Conservation (phyloP, 1,140 invertebrate genomes). For the Spodoptera frugiperda region DNA sequence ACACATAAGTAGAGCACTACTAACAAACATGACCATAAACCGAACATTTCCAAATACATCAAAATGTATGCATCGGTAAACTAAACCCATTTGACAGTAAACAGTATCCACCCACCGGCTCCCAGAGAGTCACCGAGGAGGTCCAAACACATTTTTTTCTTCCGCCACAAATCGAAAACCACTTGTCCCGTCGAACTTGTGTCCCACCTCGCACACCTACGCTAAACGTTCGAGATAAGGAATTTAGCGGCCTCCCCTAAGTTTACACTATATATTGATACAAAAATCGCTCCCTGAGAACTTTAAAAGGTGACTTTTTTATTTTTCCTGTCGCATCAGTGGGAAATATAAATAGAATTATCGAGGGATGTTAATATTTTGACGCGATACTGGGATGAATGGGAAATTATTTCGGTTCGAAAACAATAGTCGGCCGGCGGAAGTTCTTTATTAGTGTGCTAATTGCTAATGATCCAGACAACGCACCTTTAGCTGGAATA, state of each 20-base stretch:
- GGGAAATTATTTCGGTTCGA: slow-evolving; percentile 24
- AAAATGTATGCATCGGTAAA: slow-evolving; percentile 27
- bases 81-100: slow-evolving; percentile 1
- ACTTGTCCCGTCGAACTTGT: slow-evolving; percentile 33
- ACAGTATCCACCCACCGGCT: slow-evolving; percentile 31
- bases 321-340: slow-evolving; percentile 54
- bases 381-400: slow-evolving; percentile 44
- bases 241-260: slow-evolving; percentile 61
- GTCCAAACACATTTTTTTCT: slow-evolving; percentile 38
- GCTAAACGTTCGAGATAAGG: slow-evolving; percentile 66
- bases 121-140: slow-evolving; percentile 42
- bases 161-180: slow-evolving; percentile 33
- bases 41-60: slow-evolving; percentile 4
- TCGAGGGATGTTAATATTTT: slow-evolving; percentile 51
- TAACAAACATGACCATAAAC: slow-evolving; percentile 2
- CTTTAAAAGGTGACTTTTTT: slow-evolving; percentile 50
- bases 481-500: too few relatives aligned
- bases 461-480: background rate
- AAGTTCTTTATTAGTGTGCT: slow-evolving; percentile 7
- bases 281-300: slow-evolving; percentile 62
- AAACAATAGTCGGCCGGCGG: background rate
- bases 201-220: slow-evolving; percentile 49
- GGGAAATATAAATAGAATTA: slow-evolving; percentile 63
- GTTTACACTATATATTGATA: slow-evolving; percentile 56
- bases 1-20: background rate